Percentiles rank a stretch among this genome's conserved stretches.
Evolutionary conservation across 2,888 invertebrate species (phyloP).

Genomic region (Elysia crispata): DNA sequence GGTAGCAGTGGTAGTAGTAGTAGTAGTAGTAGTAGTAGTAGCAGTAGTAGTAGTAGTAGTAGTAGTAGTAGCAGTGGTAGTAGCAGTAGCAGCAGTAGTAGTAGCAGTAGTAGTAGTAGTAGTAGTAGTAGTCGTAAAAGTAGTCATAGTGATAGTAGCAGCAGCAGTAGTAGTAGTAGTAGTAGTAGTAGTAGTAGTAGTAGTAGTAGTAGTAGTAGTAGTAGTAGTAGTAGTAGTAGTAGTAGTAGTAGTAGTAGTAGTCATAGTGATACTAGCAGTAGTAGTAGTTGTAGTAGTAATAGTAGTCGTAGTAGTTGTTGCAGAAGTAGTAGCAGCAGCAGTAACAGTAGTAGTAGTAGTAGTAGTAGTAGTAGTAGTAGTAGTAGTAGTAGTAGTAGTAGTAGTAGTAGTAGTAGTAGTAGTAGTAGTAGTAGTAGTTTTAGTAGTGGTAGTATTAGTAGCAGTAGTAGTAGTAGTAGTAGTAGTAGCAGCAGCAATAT

Average conservation of each 20-base stretch:
- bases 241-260: constrained; percentile 18
- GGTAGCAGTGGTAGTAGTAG: too few relatives aligned
- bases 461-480: too few relatives aligned
- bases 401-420: constrained; percentile 1
- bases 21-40: constrained; percentile 34
- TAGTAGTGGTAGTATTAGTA: too few relatives aligned
- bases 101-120: constrained; percentile 29
- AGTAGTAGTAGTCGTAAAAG: too few relatives aligned
- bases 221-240: constrained; percentile 20
- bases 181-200: constrained; percentile 12
- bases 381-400: constrained; percentile 3
- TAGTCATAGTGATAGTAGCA: constrained; percentile 1
- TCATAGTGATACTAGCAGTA: constrained; percentile 1
- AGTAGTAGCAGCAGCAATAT: neutral
- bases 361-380: neutral
- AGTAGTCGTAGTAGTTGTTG: too few relatives aligned
- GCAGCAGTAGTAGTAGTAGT: neutral
- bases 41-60: constrained; percentile 25
- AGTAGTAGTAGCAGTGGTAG: constrained; percentile 29
- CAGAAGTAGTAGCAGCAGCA: neutral
- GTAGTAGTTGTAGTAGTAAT: neutral
- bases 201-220: constrained; percentile 23
- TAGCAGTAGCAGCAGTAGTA: constrained; percentile 29
- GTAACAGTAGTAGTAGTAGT: neutral
- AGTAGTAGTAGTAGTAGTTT: too few relatives aligned